Evolutionary conservation across 1,140 invertebrate genomes (phyloP).

Genomic region (Drosophila arizonae): DNA sequence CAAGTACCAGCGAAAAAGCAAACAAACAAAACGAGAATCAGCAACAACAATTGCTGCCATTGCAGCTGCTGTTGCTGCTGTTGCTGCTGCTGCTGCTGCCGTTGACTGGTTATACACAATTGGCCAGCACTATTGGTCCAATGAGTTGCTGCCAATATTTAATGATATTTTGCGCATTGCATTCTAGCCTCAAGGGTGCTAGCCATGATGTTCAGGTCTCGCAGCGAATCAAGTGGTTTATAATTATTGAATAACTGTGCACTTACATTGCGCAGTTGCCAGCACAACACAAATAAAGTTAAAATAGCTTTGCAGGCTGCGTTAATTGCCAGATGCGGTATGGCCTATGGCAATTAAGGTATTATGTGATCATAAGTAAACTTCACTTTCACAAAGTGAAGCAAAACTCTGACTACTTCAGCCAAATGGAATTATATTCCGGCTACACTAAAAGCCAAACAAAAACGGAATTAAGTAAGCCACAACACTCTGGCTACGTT

Average conservation of each 20-base stretch:
- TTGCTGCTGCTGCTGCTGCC: neutral
- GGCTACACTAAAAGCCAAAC: too few species aligned
- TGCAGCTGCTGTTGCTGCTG: neutral
- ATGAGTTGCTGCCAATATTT: constrained; percentile 62
- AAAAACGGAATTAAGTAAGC: too few species aligned
- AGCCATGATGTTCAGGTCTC: constrained; percentile 7
- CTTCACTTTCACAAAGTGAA: too few species aligned
- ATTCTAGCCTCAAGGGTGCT: constrained; percentile 32
- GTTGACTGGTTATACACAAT: constrained; percentile 22
- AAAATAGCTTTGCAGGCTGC: neutral
- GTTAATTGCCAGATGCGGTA: too few species aligned
- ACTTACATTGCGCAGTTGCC: constrained; percentile 1
- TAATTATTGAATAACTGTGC: constrained; percentile 60
- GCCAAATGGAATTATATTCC: too few species aligned
- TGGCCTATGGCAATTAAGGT: too few species aligned
- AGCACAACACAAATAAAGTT: constrained; percentile 8
- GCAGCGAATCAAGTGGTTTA: constrained; percentile 46
- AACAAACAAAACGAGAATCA: constrained; percentile 44
- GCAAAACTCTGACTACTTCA: too few species aligned
- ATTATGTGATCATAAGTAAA: too few species aligned
- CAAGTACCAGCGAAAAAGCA: constrained; percentile 54
- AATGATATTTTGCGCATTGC: constrained; percentile 47
- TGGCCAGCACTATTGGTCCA: constrained; percentile 27
- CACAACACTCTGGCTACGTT: too few species aligned
- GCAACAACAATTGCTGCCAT: constrained; percentile 28